These are phyloP conservation scores for Corbicula japonica DNA, from an alignment of 2,888 invertebrate species.

Conservation along the genomic window DNA sequence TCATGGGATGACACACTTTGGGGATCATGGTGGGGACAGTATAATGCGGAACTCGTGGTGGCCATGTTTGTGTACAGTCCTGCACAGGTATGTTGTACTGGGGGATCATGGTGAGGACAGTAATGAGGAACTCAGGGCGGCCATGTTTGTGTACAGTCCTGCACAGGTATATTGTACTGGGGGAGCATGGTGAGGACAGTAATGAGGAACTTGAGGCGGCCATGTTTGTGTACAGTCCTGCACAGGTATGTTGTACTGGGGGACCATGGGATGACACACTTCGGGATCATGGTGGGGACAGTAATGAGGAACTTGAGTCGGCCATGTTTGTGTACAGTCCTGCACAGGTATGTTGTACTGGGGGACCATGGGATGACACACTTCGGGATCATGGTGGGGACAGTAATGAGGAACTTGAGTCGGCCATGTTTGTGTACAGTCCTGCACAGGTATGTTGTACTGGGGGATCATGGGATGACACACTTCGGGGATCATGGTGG, in stretches of 20 bases:
- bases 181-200: conserved; percentile 99
- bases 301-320: no score
- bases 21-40: conserved; percentile 99
- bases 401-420: conserved; percentile 94
- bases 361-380: conserved; percentile 99
- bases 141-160: conserved; percentile 94
- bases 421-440: conserved; percentile 95
- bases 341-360: no score
- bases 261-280: conserved; percentile 99
- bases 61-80: no score
- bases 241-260: conserved; percentile 98
- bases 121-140: conserved; percentile 94
- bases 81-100: no score
- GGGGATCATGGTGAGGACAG: conserved; percentile 99
- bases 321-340: conserved; percentile 95
- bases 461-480: conserved; percentile 99
- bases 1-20: no score
- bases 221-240: conserved; percentile 94
- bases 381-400: conserved; percentile 99
- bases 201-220: conserved; percentile 95
- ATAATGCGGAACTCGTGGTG: no score
- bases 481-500: conserved; percentile 98
- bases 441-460: no score
- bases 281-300: no score
- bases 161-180: no score